These are phyloP conservation scores for Picathartes gymnocephalus DNA, from an alignment of 2,113 vertebrate species.

Conservation along the genomic window DNA sequence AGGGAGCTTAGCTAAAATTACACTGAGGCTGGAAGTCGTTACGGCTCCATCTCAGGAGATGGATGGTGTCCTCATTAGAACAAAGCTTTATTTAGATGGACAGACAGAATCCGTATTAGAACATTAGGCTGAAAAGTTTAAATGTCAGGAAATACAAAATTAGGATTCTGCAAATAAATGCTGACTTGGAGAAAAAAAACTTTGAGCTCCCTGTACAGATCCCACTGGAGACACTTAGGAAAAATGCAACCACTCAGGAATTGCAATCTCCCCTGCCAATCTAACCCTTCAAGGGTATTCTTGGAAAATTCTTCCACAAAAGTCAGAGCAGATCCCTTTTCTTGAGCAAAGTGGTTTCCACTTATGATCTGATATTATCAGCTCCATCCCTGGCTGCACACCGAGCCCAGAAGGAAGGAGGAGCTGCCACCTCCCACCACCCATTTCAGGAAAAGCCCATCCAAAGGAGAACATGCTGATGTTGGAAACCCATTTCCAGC, in stretches of 20 bases:
- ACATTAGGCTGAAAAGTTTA: slow-evolving; percentile 46
- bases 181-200: background rate
- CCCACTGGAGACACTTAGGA: background rate
- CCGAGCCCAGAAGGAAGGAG: background rate
- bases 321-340: background rate
- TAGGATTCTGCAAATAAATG: slow-evolving; percentile 49
- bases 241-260: background rate
- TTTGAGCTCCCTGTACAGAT: background rate
- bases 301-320: background rate
- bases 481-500: background rate
- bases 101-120: slow-evolving; percentile 49
- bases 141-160: slow-evolving; percentile 50
- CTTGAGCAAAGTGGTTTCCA: background rate
- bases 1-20: slow-evolving; percentile 32
- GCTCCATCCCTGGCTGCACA: background rate
- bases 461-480: background rate
- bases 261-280: background rate
- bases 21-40: slow-evolving; percentile 19
- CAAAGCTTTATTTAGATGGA: slow-evolving; percentile 34
- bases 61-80: slow-evolving; percentile 56
- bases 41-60: background rate
- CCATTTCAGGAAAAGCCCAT: background rate
- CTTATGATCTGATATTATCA: background rate
- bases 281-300: background rate
- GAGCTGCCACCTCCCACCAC: background rate